Base-by-base conservation (phyloP, 2,113 vertebrate genomes). In the Falcunculus frontatus region DNA sequence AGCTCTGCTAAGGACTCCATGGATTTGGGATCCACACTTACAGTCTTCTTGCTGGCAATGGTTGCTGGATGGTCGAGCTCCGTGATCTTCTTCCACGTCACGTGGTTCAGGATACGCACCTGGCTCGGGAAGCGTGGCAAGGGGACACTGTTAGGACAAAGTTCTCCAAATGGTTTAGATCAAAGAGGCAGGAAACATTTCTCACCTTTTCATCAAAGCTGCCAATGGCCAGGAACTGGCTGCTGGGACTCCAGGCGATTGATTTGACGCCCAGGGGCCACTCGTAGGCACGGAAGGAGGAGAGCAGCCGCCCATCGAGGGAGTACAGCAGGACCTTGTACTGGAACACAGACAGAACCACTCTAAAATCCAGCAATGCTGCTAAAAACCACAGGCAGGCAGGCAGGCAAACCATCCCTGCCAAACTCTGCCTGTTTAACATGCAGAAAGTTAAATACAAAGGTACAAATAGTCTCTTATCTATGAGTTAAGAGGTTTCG, bases 141-240 rank as follows among this genome's bases (percentile, higher is more conserved):
- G 56, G 37, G 4, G 41, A 22, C n/a, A 46, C 10, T 13, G 16
- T 79, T 19, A 67, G 2, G 11, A 42, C 42, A 30, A 70, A 57
- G 22, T 16, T 30, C 83, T 32, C 15, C 32, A 47, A 4, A 12
- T 7, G 25, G 13, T 25, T 77, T 7, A 26, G 14, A 13, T 13
- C 12, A 42, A 42, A 53, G 25, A 68, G 21, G 42, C 22, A 65
- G 64, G 55, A 80, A 84, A 42, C 17, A 74, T 3, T 16, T 70
- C 72, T 78, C 76, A 99, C 99, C 98, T 99, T 99, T 85, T 99
- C 99, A 59, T 99, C 99, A 13, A 98, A 99, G 98, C 99, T 99
- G 69, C 99, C 99, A 10, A 99, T 94, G 1, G 98, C 99, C 96
- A 99, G 97, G 96, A 99, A 99, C 82, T 99, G 99, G 49, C 99